These are phyloP conservation scores for Premnoplex brunnescens DNA, from an alignment of 2,797 vertebrate species.

Conservation along the genomic window DNA sequence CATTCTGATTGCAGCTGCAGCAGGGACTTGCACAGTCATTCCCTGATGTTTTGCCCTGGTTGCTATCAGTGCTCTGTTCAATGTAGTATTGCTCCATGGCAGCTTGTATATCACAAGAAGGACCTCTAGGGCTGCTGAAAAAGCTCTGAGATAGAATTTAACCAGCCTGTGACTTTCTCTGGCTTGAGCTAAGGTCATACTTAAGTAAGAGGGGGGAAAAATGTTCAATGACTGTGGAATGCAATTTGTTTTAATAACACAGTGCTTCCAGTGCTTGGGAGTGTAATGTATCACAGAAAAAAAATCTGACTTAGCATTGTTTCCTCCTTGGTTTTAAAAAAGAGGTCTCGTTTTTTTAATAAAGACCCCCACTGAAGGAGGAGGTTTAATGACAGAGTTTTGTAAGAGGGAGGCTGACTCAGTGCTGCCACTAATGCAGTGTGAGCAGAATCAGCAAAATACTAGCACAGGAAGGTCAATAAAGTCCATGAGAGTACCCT, in stretches of 20 bases:
- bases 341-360: not conserved
- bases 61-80: not conserved
- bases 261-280: not conserved
- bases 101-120: not conserved
- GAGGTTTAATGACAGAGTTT: conserved; percentile 16
- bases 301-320: not conserved
- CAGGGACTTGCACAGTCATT: not conserved
- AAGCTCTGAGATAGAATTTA: not conserved
- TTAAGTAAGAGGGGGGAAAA: not conserved
- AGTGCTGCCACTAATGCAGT: not conserved
- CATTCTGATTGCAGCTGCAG: not conserved
- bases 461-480: not conserved
- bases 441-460: conserved; percentile 28
- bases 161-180: not conserved
- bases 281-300: not conserved
- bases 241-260: not conserved
- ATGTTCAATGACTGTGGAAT: not conserved
- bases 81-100: accelerated
- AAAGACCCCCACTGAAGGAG: not conserved
- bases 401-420: conserved; percentile 12
- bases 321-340: not conserved
- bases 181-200: not conserved
- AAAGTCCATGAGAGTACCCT: not conserved
- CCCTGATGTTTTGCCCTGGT: not conserved
- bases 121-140: not conserved